Conservation (phyloP, 2,888 invertebrate species). For the Sphaerophoria taeniata region DNA sequence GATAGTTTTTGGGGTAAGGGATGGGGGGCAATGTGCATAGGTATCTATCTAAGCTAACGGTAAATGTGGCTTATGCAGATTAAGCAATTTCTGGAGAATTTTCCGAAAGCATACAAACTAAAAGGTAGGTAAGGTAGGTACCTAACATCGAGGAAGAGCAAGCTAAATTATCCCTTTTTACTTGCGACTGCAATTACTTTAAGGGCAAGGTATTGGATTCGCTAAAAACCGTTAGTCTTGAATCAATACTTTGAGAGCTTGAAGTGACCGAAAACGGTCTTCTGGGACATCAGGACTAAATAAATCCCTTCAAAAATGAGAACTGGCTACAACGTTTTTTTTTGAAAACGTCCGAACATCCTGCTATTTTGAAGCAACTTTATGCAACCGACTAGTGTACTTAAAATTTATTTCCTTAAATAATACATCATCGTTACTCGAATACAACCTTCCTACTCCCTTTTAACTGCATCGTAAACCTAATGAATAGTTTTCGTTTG, state of each 20-base stretch:
- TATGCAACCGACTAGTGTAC: no score
- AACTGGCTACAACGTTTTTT: no score
- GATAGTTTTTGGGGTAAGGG: not conserved
- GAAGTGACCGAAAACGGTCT: no score
- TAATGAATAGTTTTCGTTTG: slow-evolving; percentile 49
- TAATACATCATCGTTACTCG: not conserved
- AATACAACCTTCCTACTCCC: slow-evolving; percentile 6
- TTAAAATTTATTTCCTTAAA: no score
- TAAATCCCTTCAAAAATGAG: no score
- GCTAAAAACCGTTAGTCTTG: no score
- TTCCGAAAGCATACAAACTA: not conserved
- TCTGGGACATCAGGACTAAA: no score
- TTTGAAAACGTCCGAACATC: no score
- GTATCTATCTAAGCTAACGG: slow-evolving; percentile 33
- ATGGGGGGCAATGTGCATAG: not conserved
- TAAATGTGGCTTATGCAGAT: slow-evolving; percentile 57
- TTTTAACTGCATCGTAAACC: not conserved
- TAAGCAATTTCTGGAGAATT: slow-evolving; percentile 39
- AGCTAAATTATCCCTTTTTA: not conserved
- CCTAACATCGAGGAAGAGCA: not conserved
- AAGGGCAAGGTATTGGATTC: no score
- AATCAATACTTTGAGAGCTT: no score
- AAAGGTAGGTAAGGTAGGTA: not conserved
- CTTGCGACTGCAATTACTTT: not conserved
- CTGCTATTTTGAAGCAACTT: no score